A percentile compares a stretch with the other conserved stretches of the same genome.
Evolutionary conservation across 2,113 vertebrate species (phyloP).

Genomic region (Festucalex cinctus): DNA sequence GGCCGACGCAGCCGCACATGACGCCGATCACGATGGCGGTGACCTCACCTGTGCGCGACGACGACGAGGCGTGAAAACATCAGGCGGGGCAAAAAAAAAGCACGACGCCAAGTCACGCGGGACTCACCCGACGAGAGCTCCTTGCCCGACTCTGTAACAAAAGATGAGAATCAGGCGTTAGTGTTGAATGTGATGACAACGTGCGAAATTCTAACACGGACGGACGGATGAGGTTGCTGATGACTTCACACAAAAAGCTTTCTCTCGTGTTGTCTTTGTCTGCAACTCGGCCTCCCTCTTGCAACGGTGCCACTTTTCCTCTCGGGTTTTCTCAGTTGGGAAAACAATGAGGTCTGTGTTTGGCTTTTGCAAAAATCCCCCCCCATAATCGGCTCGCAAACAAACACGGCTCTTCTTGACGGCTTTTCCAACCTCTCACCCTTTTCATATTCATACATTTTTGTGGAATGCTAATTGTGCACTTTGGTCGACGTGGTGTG

Average conservation of each 20-base stretch:
- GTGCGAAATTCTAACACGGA: too few relatives aligned
- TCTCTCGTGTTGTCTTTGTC: conserved; percentile 55
- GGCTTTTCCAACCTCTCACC: conserved; percentile 9
- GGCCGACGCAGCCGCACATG: conserved; percentile 71
- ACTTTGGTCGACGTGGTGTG: not conserved
- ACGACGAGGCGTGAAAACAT: not conserved
- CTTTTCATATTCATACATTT: conserved; percentile 35
- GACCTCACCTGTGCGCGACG: conserved; percentile 65
- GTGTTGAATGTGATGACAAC: conserved; percentile 12
- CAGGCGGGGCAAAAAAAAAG: not conserved
- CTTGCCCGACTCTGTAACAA: conserved; percentile 55
- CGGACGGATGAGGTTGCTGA: conserved; percentile 14
- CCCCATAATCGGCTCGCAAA: conserved; percentile 61
- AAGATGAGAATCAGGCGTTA: conserved; percentile 12
- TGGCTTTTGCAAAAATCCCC: conserved; percentile 42
- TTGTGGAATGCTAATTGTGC: conserved; percentile 25
- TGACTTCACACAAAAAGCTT: too few relatives aligned
- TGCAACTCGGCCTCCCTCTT: conserved; percentile 37
- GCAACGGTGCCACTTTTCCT: conserved; percentile 25
- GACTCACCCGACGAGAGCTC: conserved; percentile 70
- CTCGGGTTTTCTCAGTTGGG: conserved; percentile 29
- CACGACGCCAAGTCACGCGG: not conserved
- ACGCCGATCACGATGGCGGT: conserved; percentile 71
- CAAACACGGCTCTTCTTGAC: conserved; percentile 35
- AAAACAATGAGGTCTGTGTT: conserved; percentile 70